Conservation (phyloP, 2,888 invertebrate species). For the Caradrina clavipalpis region DNA sequence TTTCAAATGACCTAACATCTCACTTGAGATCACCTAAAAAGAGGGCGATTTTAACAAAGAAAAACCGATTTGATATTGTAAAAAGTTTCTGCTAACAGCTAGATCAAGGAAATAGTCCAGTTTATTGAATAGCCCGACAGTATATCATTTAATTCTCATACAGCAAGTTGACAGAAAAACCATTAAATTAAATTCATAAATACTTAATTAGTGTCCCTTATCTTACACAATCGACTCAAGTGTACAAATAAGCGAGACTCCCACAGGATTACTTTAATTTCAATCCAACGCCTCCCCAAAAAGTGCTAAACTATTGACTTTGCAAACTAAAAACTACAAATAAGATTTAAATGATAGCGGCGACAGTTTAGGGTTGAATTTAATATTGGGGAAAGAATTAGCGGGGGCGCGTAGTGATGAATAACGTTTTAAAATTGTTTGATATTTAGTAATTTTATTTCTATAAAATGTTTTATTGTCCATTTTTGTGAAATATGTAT, state of each 20-base stretch:
- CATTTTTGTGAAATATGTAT: no score
- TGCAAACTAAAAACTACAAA: constrained; percentile 88
- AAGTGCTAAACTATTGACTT: constrained; percentile 82
- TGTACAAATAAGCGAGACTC: constrained; percentile 42
- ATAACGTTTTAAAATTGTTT: not conserved
- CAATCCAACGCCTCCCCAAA: constrained; percentile 67
- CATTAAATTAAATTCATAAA: not conserved
- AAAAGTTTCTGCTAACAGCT: no score
- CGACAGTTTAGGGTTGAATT: constrained; percentile 63
- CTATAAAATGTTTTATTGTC: not conserved
- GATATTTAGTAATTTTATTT: not conserved
- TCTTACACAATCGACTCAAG: constrained; percentile 34
- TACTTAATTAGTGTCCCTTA: not conserved
- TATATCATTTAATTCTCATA: no score
- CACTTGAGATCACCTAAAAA: no score
- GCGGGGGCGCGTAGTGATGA: constrained; percentile 41
- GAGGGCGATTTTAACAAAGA: no score
- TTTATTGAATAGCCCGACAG: no score
- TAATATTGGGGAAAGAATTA: constrained; percentile 62
- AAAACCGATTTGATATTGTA: no score
- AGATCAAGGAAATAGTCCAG: no score
- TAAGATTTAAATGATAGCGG: constrained; percentile 85
- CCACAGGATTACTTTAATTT: constrained; percentile 60
- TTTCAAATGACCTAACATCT: no score
- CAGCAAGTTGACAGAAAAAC: not conserved